Conservation (phyloP, 1,140 invertebrate species). For the Nixonia krombeini region DNA sequence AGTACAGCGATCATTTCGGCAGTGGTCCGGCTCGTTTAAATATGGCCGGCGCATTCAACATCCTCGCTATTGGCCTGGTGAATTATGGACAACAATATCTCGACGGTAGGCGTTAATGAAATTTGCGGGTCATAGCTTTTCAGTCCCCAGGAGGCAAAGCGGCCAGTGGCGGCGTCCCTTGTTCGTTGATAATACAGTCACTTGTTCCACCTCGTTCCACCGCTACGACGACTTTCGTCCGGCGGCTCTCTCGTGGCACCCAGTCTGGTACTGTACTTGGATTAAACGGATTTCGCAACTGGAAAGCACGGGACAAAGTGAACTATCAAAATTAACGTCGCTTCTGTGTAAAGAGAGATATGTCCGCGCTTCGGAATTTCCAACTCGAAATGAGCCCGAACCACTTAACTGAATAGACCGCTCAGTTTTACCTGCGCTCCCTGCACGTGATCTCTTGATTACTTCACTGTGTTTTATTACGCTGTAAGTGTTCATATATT, state of each 20-base stretch:
- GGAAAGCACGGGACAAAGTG: conserved; percentile 19
- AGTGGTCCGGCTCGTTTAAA: conserved; percentile 18
- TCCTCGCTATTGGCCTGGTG: conserved; percentile 37
- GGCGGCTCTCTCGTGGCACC: conserved; percentile 8
- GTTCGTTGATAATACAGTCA: conserved; percentile 37
- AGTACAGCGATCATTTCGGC: conserved; percentile 18
- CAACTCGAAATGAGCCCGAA: conserved; percentile 3
- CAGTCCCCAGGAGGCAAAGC: conserved; percentile 36
- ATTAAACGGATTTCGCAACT: conserved; percentile 33
- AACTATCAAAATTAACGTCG: conserved; percentile 31
- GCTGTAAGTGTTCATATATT: too few relatives aligned
- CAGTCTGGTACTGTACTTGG: conserved; percentile 12
- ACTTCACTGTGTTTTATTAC: too few relatives aligned
- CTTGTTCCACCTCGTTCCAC: conserved; percentile 47
- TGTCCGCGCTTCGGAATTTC: background rate
- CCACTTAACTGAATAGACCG: background rate
- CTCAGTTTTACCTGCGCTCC: background rate
- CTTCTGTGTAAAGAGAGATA: conserved; percentile 3
- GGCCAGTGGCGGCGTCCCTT: conserved; percentile 23
- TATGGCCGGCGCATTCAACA: conserved; percentile 28
- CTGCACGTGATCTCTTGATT: background rate
- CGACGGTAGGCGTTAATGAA: conserved; percentile 54
- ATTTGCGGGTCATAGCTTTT: conserved; percentile 58
- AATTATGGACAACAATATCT: conserved; percentile 52
- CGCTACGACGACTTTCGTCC: conserved; percentile 28